Base-by-base conservation (phyloP, 2,113 vertebrate species). In the Nipponia nippon region DNA sequence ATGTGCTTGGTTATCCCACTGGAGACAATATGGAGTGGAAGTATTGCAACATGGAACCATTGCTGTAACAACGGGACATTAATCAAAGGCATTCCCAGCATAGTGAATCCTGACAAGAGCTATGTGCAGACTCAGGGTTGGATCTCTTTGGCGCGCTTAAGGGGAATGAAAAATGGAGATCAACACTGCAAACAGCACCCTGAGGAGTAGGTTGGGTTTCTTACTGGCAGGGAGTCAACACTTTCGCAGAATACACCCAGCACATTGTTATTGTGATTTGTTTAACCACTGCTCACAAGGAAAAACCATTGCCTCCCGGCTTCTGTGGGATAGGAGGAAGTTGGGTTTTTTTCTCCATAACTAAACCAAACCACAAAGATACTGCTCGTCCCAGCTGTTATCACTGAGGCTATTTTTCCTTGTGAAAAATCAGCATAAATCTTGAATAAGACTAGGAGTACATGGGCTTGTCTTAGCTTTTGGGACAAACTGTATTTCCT, bases 171-270 rank as follows among this genome's bases (percentile, higher is more conserved):
- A 94, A 95, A 93, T 83, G 73, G 83, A 94, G 89, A 93, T 93
- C 81, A 91, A 40, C 73, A 83, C 12, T 93, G 73, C 84, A 94
- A 96, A 97, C 55, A 93, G 75, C 96, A 90, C 96, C 84, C 91
- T 80, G 87, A 95, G 94, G 94, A 96, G 47, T 77, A 95, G 93
- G 93, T 5, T 96, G 87, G 91, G 78, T 96, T 95, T 97, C 89
- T 88, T 58, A 55, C 62, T 96, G 96, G 94, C 91, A 59, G 38
- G 32, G 62, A 81, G 84, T 91, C 87, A 91, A 83, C 23, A 6
- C 78, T 95, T 83, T 75, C 23, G 0, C 71, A 4, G 94, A 96
- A 94, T 88, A 93, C 89, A 95, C 95, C 93, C 94, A 92, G 69
- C 94, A 94, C 42, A 55, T 75, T 76, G 75, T 83, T 91, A 29